Conservation (phyloP, 1,140 invertebrate species). For the Drosophila santomea region DNA sequence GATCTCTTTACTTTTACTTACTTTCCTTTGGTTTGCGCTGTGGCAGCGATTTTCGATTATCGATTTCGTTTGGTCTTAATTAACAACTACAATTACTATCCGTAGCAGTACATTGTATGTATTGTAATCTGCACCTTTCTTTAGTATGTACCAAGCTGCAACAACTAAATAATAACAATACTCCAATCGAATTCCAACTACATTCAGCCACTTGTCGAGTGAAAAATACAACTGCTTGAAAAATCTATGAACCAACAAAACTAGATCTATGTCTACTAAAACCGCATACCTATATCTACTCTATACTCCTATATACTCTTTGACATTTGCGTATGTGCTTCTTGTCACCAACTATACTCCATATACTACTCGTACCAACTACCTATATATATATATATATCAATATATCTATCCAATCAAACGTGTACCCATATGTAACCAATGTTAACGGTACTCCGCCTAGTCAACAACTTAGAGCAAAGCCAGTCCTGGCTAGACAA, state of each 20-base stretch:
- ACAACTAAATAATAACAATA: constrained; percentile 51
- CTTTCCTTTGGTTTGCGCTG: constrained; percentile 52
- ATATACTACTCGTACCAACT: constrained; percentile 52
- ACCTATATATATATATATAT: constrained; percentile 40
- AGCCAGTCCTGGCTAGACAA: constrained; percentile 54
- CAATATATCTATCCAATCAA: constrained; percentile 30
- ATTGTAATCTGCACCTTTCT: constrained; percentile 78
- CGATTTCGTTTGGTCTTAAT: constrained; percentile 46
- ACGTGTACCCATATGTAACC: constrained; percentile 58
- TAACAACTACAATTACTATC: constrained; percentile 46
- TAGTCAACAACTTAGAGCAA: constrained; percentile 72
- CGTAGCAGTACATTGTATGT: constrained; percentile 55
- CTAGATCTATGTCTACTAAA: constrained; percentile 79
- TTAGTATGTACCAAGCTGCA: constrained; percentile 78
- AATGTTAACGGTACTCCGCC: constrained; percentile 74
- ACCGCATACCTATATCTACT: constrained; percentile 63
- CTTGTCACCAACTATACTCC: constrained; percentile 75
- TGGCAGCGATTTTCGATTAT: constrained; percentile 38
- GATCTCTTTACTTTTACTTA: constrained; percentile 55
- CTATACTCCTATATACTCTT: constrained; percentile 68
- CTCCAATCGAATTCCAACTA: constrained; percentile 49
- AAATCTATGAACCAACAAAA: constrained; percentile 64
- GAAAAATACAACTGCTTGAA: constrained; percentile 70
- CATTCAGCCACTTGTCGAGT: constrained; percentile 67
- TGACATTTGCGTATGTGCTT: constrained; percentile 81